A percentile compares a stretch with the other conserved stretches of the same genome.
Evolutionary conservation across 2,113 vertebrate genomes (phyloP).

Genomic region (Eudyptes chrysolophus): DNA sequence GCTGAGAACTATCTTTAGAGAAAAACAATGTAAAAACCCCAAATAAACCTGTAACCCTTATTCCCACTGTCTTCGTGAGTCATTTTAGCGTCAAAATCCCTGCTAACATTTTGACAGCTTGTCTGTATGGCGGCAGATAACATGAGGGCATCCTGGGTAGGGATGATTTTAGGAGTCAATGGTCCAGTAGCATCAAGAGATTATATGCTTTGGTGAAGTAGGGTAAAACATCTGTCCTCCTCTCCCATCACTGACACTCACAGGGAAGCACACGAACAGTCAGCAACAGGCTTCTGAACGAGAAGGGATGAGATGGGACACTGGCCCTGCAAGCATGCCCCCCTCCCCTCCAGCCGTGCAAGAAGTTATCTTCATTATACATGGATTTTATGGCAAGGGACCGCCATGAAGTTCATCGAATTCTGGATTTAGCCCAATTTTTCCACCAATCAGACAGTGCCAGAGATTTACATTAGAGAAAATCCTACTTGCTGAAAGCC

Average conservation of each 20-base stretch:
- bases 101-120: constrained; percentile 23
- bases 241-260: not conserved
- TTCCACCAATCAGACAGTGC: not conserved
- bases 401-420: not conserved
- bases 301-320: not conserved
- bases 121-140: not conserved
- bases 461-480: not conserved
- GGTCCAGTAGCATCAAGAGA: not conserved
- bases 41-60: not conserved
- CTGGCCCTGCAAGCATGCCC: rapidly evolving
- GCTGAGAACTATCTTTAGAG: not conserved
- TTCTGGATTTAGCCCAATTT: not conserved
- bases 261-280: not conserved
- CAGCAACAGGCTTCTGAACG: not conserved
- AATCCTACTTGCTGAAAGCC: not conserved
- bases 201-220: not conserved
- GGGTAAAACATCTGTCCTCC: not conserved
- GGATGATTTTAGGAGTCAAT: not conserved
- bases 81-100: not conserved
- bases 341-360: not conserved
- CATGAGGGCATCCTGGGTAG: not conserved
- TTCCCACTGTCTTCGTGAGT: not conserved
- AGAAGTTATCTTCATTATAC: not conserved
- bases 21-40: not conserved
- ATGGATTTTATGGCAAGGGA: not conserved